Percentiles rank a stretch among this genome's conserved stretches.
Evolutionary conservation across 2,888 invertebrate species (phyloP).

Genomic region (Ennomos quercinarius): DNA sequence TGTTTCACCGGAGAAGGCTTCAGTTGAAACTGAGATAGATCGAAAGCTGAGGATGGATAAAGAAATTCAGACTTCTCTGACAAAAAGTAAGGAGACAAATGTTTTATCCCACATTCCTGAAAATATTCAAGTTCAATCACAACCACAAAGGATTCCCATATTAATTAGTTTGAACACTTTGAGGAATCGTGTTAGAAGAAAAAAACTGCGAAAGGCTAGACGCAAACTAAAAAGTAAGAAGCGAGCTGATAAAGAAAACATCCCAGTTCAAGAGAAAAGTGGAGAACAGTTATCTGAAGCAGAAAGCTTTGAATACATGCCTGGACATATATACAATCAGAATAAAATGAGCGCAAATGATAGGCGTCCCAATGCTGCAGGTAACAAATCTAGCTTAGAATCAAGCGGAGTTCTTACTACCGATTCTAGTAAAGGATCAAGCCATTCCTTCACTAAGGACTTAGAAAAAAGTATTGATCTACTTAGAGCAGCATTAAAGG

Average conservation of each 20-base stretch:
- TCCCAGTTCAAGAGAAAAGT: conserved; percentile 58
- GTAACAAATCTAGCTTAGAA: conserved; percentile 77
- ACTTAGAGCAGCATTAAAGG: conserved; percentile 85
- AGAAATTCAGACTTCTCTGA: conserved; percentile 72
- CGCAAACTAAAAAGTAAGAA: conserved; percentile 54
- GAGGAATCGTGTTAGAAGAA: conserved; percentile 59
- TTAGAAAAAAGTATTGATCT: conserved; percentile 87
- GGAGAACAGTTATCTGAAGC: conserved; percentile 82
- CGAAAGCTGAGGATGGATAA: conserved; percentile 60
- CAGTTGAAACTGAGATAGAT: conserved; percentile 46
- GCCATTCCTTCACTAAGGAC: conserved; percentile 82
- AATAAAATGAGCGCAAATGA: conserved; percentile 62
- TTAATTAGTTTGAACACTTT: conserved; percentile 70
- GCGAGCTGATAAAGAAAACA: conserved; percentile 51
- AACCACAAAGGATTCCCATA: conserved; percentile 62
- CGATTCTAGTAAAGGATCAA: conserved; percentile 74
- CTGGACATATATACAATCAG: conserved; percentile 85
- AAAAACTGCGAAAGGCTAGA: conserved; percentile 54
- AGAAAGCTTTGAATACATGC: conserved; percentile 89
- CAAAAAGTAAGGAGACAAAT: conserved; percentile 46
- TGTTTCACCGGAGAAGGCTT: conserved; percentile 61
- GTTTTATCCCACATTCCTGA: conserved; percentile 37
- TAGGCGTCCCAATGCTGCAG: conserved; percentile 51
- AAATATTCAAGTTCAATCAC: conserved; percentile 37
- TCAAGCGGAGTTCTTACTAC: conserved; percentile 72